Conservation (phyloP, 2,888 invertebrate species). For the Tenthredo distinguenda region DNA sequence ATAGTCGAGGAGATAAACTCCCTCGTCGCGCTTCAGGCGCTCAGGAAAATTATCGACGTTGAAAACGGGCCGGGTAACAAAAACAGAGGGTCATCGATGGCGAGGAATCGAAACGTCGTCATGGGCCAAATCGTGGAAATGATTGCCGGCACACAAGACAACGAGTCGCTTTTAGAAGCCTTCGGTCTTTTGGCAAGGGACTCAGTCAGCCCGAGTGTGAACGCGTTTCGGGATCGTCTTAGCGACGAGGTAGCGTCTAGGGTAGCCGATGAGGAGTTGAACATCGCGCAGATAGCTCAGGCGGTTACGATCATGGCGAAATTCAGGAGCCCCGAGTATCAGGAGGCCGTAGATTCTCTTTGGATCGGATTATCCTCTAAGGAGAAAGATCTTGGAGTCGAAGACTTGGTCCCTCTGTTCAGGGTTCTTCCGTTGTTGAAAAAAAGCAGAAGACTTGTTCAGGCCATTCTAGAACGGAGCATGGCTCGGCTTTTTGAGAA, state of each 20-base stretch:
- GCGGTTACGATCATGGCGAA: slow-evolving; percentile 80
- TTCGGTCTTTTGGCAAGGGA: slow-evolving; percentile 75
- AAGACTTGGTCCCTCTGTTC: slow-evolving; percentile 82
- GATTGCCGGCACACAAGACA: slow-evolving; percentile 76
- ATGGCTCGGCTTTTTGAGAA: slow-evolving; percentile 81
- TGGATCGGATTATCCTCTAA: slow-evolving; percentile 84
- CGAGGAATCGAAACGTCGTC: slow-evolving; percentile 69
- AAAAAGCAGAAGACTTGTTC: slow-evolving; percentile 81
- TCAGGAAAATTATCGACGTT: slow-evolving; percentile 78
- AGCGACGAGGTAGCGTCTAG: slow-evolving; percentile 83
- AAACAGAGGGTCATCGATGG: slow-evolving; percentile 47
- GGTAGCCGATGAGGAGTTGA: slow-evolving; percentile 82
- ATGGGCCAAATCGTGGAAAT: slow-evolving; percentile 79
- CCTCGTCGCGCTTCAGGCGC: slow-evolving; percentile 76
- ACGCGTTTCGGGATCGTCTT: slow-evolving; percentile 78
- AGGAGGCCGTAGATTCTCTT: slow-evolving; percentile 82
- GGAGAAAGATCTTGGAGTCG: slow-evolving; percentile 81
- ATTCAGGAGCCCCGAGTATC: slow-evolving; percentile 79
- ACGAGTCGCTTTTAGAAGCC: slow-evolving; percentile 75
- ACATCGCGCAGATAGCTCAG: slow-evolving; percentile 82
- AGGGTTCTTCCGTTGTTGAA: slow-evolving; percentile 81
- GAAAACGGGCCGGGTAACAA: slow-evolving; percentile 71
- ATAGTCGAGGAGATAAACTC: slow-evolving; percentile 79
- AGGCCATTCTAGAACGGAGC: slow-evolving; percentile 82
- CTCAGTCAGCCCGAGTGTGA: slow-evolving; percentile 67